These are phyloP conservation scores for Thymelicus lineola DNA, from an alignment of 2,888 invertebrate species.

Conservation along the genomic window DNA sequence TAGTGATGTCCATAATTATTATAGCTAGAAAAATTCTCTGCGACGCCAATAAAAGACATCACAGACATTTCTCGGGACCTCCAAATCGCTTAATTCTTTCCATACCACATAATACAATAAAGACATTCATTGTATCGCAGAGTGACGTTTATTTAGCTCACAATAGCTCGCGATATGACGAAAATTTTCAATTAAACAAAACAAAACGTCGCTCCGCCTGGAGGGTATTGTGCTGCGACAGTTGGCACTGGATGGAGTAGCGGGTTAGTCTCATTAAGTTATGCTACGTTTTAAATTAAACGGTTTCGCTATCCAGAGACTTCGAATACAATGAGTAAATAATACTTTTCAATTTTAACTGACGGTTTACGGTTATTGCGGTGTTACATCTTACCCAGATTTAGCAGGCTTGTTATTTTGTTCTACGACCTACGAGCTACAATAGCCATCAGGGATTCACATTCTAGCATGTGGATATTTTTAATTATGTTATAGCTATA, in stretches of 20 bases:
- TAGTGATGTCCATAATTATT: too few species aligned
- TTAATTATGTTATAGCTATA: too few species aligned
- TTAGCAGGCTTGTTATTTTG: too few species aligned
- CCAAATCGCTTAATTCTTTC: too few species aligned
- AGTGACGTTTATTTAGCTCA: slow-evolving; percentile 55
- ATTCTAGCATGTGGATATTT: too few species aligned
- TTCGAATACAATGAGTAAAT: not conserved
- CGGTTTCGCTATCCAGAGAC: slow-evolving; percentile 2
- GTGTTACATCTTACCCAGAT: too few species aligned
- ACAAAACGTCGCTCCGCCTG: slow-evolving; percentile 60
- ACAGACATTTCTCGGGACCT: too few species aligned
- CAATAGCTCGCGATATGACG: slow-evolving; percentile 69
- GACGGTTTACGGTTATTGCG: too few species aligned
- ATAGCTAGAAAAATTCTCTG: too few species aligned
- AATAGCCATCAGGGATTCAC: too few species aligned
- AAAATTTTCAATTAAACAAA: slow-evolving; percentile 81
- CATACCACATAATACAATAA: not conserved
- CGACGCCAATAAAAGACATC: too few species aligned
- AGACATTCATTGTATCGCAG: slow-evolving; percentile 5
- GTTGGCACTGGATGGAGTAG: slow-evolving; percentile 52
- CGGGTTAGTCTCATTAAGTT: slow-evolving; percentile 51
- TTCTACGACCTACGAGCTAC: too few species aligned
- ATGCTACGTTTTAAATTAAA: slow-evolving; percentile 41
- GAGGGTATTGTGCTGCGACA: slow-evolving; percentile 66
- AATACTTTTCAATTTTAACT: not conserved